Conservation (phyloP, 2,113 vertebrate genomes). For the Rhinogobius similis region DNA sequence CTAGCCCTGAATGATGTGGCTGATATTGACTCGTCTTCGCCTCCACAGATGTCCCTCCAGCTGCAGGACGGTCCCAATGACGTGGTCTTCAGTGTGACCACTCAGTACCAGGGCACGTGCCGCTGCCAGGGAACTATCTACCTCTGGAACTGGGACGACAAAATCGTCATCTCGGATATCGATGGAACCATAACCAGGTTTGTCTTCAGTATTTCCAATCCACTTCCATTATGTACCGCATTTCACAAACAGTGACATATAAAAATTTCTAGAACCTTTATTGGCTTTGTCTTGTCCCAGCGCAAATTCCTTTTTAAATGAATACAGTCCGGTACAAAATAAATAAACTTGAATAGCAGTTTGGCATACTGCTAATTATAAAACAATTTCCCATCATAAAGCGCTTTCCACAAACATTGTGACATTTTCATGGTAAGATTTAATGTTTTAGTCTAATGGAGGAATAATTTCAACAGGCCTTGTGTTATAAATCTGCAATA, state of each 20-base stretch:
- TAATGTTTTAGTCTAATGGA: neutral
- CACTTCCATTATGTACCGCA: neutral
- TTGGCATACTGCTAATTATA: neutral
- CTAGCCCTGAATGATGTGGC: neutral
- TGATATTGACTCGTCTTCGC: neutral
- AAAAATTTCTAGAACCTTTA: too few relatives aligned
- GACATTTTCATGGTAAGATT: neutral
- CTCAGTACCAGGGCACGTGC: conserved; percentile 96
- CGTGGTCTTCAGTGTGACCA: conserved; percentile 94
- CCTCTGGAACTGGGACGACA: conserved; percentile 97
- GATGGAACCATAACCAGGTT: conserved; percentile 97
- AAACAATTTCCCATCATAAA: neutral
- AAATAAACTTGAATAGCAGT: neutral
- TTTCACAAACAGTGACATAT: too few relatives aligned
- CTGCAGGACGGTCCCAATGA: conserved; percentile 92
- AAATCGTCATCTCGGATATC: conserved; percentile 95
- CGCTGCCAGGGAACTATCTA: conserved; percentile 98
- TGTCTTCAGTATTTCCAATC: neutral
- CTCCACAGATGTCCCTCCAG: conserved; percentile 86
- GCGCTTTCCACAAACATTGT: conserved; percentile 1
- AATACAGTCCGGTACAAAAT: neutral
- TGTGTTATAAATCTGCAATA: neutral
- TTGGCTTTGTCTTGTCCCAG: neutral
- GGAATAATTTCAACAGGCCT: too few relatives aligned
- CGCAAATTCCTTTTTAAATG: neutral